Evolutionary conservation across 2,113 vertebrate genomes (phyloP).

Genomic region (Takifugu bimaculatus): DNA sequence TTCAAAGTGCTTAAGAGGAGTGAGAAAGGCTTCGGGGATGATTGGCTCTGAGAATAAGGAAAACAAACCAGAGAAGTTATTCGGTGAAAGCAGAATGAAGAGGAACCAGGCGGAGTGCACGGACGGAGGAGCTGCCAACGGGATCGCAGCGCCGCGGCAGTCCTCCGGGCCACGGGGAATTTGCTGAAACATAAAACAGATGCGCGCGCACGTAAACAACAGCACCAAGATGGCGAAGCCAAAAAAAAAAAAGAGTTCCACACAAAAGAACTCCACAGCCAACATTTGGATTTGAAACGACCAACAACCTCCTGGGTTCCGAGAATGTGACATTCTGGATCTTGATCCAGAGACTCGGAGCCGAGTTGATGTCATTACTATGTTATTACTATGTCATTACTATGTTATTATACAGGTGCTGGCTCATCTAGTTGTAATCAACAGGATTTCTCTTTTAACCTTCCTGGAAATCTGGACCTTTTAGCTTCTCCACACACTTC

Average conservation of each 20-base stretch:
- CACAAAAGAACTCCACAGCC: neutral
- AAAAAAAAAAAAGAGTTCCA: neutral
- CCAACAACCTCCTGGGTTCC: neutral
- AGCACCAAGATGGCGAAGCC: neutral
- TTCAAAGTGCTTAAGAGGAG: conserved; percentile 43
- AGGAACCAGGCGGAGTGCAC: too few species aligned
- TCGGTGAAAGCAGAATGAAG: too few species aligned
- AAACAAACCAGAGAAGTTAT: conserved; percentile 35
- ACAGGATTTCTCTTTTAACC: too few species aligned
- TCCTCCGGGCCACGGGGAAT: conserved; percentile 3
- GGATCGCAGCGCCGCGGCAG: conserved; percentile 2
- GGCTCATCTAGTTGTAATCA: too few species aligned
- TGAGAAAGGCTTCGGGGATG: conserved; percentile 41
- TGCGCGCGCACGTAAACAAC: neutral
- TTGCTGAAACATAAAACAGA: conserved; percentile 28
- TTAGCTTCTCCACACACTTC: too few species aligned
- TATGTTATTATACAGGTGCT: too few species aligned
- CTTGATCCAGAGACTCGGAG: neutral
- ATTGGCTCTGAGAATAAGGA: conserved; percentile 45
- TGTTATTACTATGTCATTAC: too few species aligned
- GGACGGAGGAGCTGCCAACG: neutral
- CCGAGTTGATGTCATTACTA: neutral
- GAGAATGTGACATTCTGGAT: conserved; percentile 1
- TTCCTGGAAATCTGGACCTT: too few species aligned
- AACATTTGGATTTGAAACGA: neutral